Conservation (phyloP, 2,888 invertebrate species). For the Brachycybe producta region DNA sequence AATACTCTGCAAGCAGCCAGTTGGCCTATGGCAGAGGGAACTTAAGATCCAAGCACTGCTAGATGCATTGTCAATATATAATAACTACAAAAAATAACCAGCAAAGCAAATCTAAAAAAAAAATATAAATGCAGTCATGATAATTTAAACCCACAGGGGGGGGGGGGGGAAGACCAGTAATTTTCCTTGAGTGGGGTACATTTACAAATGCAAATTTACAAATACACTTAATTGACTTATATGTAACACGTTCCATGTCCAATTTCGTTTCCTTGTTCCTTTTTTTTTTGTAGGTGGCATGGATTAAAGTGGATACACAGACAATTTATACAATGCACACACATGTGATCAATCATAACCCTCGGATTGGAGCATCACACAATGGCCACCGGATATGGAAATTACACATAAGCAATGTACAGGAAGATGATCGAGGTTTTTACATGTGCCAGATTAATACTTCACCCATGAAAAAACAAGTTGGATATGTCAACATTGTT, state of each 20-base stretch:
- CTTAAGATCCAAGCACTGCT: no score
- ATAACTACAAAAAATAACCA: no score
- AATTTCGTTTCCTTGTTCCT: background rate
- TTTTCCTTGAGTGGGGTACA: no score
- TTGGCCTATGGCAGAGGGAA: no score
- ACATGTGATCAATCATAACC: conserved; percentile 80
- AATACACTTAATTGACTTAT: no score
- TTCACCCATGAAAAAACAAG: conserved; percentile 80
- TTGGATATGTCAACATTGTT: conserved; percentile 80
- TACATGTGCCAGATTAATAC: conserved; percentile 60
- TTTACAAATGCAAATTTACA: no score
- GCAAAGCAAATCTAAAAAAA: no score
- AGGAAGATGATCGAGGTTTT: conserved; percentile 79
- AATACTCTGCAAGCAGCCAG: no score
- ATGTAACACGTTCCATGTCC: background rate
- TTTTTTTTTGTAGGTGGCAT: conserved; percentile 56
- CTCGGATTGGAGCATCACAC: conserved; percentile 49
- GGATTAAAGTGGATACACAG: conserved; percentile 85
- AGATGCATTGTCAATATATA: no score
- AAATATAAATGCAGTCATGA: no score
- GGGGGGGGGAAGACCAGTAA: no score
- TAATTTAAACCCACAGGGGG: no score
- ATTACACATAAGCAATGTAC: conserved; percentile 68
- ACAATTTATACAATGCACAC: conserved; percentile 84
- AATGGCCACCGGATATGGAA: conserved; percentile 75